Percentiles rank a stretch among this genome's conserved stretches.
Conservation (phyloP, 2,888 invertebrate species). For the Xestoiulus laeticollis region DNA sequence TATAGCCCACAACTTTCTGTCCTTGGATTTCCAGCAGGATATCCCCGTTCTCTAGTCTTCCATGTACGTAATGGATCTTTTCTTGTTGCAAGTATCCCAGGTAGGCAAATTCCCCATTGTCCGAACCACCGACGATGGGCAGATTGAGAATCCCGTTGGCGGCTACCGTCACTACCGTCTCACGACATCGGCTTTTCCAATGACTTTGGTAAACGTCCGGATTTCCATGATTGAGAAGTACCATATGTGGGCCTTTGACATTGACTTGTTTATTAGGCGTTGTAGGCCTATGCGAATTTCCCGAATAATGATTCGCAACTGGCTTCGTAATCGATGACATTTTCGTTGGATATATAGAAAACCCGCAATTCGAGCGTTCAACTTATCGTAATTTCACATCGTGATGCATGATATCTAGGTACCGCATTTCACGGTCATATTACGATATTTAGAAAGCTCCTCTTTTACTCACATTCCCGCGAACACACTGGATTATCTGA, state of each 20-base stretch:
- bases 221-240: background rate
- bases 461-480: constrained; percentile 17
- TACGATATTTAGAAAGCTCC: no score
- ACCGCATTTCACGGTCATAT: constrained; percentile 10
- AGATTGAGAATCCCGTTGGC: constrained; percentile 65
- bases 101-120: constrained; percentile 65
- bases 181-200: constrained; percentile 66
- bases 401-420: constrained; percentile 45
- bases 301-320: background rate
- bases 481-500: no score
- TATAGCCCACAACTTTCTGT: constrained; percentile 70
- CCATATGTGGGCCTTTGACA: background rate
- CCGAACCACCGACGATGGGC: constrained; percentile 67
- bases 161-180: constrained; percentile 64
- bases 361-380: background rate
- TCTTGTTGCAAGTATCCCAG: constrained; percentile 60
- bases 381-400: constrained; percentile 45
- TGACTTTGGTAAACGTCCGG: constrained; percentile 58
- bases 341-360: background rate
- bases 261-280: constrained; percentile 43
- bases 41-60: constrained; percentile 61
- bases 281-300: background rate
- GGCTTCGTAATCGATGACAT: constrained; percentile 32
- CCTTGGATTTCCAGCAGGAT: constrained; percentile 69
- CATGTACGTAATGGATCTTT: constrained; percentile 52